Base-by-base conservation (phyloP, 2,113 vertebrate genomes). In the Motacilla alba region DNA sequence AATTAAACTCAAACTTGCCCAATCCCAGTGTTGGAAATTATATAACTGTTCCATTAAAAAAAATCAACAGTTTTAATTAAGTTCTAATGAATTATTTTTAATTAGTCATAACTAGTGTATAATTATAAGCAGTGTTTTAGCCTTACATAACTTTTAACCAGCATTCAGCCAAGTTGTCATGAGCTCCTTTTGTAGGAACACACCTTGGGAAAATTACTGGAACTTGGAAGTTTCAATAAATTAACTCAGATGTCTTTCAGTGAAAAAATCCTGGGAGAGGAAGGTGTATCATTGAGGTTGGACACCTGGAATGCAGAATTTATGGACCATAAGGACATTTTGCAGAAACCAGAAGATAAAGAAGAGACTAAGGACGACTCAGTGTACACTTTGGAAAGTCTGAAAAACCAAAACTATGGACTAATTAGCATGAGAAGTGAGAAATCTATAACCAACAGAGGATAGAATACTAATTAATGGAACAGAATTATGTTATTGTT, bases 1-100 rank as follows among this genome's bases (percentile, higher is more conserved):
- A 74, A 69, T 80, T 80, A 73, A 86, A 69, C 6, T 11, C 27
- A 87, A 87, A 76, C 8, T 69, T 83, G 7, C 37, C n/a, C 1
- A 3, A 52, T 47, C 7, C 22, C 33, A 30, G 1, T 7, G 0
- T 4, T 46, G 33, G 10, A 77, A 60, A 33, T 39, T 0, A 55
- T 47, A 64, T 9, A 76, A 15, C 14, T 31, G 10, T 37, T 53
- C 39, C 3, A 30, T 46, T 44, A 30, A 16, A 62, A 47, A 55
- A 55, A 33, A 37, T 11, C 35, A 35, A 35, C 35, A 2, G 2
- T 12, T 60, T 77, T 10, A 33, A 37, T 77, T 44, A 60, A 6
- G 1, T 15, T 53, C 28, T 27, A 53, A 46, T 23, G 33, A 46
- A 23, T 27, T 52, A 3, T 26, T 69, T 77, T 46, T 2, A 23